These are phyloP conservation scores for Chironex yamaguchii DNA, from an alignment of 30 jellyfish, hydroid and myxozoan genomes.

Conservation along the genomic window DNA sequence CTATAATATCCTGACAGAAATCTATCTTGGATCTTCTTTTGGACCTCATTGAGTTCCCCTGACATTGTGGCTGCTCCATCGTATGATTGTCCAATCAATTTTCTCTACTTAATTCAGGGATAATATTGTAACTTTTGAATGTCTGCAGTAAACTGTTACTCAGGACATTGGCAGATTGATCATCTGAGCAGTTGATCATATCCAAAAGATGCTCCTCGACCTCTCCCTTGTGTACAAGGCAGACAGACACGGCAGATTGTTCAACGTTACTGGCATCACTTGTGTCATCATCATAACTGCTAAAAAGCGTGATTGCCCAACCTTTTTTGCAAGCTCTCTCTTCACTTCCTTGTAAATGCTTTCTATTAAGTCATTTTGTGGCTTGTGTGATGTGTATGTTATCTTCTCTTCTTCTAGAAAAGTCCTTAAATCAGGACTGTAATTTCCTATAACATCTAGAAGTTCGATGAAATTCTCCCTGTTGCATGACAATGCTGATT, in stretches of 20 bases:
- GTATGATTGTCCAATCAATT: constrained; percentile 43
- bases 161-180: background rate
- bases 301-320: constrained; percentile 7
- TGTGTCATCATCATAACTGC: constrained; percentile 39
- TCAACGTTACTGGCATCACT: constrained; percentile 12
- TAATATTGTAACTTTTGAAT: background rate
- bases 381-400: background rate
- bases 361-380: background rate
- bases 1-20: constrained; percentile 33
- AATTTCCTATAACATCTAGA: constrained; percentile 19
- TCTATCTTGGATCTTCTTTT: background rate
- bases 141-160: background rate
- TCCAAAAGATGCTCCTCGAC: constrained; percentile 28
- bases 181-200: background rate
- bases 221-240: constrained; percentile 4
- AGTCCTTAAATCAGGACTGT: background rate
- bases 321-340: background rate
- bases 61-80: constrained; percentile 53
- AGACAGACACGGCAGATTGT: constrained; percentile 29
- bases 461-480: constrained; percentile 58
- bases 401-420: background rate
- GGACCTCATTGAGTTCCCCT: constrained; percentile 28
- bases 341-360: background rate
- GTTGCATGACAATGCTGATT: background rate
- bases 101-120: constrained; percentile 10